phyloP scores from a whole-genome alignment of 2,888 invertebrate species.

The Orthosia gothica region DNA sequence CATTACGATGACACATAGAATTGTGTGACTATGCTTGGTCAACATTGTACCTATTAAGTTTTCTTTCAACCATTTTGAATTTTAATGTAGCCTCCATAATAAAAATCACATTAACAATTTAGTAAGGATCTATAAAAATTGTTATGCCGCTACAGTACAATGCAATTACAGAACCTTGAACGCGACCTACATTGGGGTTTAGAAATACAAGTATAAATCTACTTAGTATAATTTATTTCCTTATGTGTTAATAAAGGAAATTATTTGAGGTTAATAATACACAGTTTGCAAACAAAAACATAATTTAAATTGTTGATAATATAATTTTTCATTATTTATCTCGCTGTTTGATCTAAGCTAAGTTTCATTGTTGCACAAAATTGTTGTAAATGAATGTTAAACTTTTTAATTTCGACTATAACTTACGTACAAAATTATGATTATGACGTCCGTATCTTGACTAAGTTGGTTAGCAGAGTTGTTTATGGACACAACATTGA shows the following conservation, averaged over 20 bases:
- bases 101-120: not conserved
- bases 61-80: not conserved
- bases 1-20: conserved; percentile 40
- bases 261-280: conserved; percentile 50
- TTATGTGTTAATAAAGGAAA: conserved; percentile 58
- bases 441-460: not conserved
- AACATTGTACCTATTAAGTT: not conserved
- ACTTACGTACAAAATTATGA: not conserved
- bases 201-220: conserved; percentile 43
- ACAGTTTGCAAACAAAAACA: conserved; percentile 27
- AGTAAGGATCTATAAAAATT: conserved; percentile 34
- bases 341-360: conserved; percentile 44
- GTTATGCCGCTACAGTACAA: conserved; percentile 28
- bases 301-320: conserved; percentile 40
- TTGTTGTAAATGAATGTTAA: conserved; percentile 11
- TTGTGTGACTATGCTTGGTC: not conserved
- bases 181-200: conserved; percentile 64
- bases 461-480: not conserved
- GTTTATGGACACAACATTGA: not conserved
- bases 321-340: conserved; percentile 48
- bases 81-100: not conserved
- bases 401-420: conserved; percentile 5
- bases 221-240: conserved; percentile 58
- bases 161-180: conserved; percentile 65
- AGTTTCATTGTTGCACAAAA: conserved; percentile 33